A percentile compares a stretch with the other conserved stretches of the same genome.
phyloP scores from a whole-genome alignment of 2,113 vertebrate species.

The Pelusios castaneus region DNA sequence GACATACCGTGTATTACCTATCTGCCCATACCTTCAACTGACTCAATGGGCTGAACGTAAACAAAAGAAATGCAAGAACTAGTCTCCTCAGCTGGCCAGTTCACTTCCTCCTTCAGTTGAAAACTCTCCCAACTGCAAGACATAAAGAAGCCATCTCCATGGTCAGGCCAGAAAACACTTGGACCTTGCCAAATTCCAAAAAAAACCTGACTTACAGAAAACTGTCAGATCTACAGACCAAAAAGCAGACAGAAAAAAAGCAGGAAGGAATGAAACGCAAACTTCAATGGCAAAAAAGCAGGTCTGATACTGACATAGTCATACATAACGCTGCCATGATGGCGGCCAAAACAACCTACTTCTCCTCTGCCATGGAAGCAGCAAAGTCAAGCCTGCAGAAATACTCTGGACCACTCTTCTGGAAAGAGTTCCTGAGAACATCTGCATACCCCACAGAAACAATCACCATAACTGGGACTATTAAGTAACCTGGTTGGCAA shows the following conservation, averaged over 20 bases:
- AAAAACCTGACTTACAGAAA: background rate
- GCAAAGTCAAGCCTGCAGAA: background rate
- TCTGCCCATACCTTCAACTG: rapidly evolving
- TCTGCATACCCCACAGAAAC: background rate
- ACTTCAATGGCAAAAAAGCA: background rate
- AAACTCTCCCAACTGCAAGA: background rate
- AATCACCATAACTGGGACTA: background rate
- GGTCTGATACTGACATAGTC: background rate
- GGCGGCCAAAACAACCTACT: background rate
- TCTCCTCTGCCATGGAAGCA: background rate
- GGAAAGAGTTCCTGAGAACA: background rate
- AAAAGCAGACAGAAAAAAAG: background rate
- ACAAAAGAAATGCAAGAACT: background rate
- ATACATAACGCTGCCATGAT: rapidly evolving
- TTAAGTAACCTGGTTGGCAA: background rate
- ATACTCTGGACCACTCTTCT: background rate
- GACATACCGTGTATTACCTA: too few species aligned
- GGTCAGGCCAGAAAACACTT: background rate
- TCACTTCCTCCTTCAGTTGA: background rate
- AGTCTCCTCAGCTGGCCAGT: background rate
- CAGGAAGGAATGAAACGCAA: background rate
- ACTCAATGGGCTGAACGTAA: background rate
- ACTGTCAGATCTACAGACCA: background rate
- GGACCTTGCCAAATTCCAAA: background rate
- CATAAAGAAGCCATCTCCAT: background rate